Evolutionary conservation across 2,888 invertebrate species (phyloP), one percentile per base, ranked within the genome.

Genomic region (Hyposoter didymator): DNA sequence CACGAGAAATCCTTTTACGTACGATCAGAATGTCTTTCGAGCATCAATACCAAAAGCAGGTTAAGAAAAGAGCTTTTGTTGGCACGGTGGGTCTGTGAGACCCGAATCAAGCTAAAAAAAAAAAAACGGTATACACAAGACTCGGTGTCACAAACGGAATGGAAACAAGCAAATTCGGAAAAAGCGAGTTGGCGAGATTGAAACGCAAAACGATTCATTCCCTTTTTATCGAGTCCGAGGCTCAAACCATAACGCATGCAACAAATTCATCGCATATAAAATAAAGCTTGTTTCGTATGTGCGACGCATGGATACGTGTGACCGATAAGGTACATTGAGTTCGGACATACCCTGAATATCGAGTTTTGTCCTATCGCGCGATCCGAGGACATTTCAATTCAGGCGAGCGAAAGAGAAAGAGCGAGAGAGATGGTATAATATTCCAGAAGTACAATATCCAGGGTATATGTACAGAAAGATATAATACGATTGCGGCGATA

Each of bases 311-410:
- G 45, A 55, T 43, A 66, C 52, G n/a, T 59, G 47, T 79, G 66
- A 72, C 55, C 70, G 70, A 72, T 74, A 64, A 49, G 72, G 22
- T 74, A 64, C 59, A 78, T 70, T 28, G 52, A 59, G 39, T 67
- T 43, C n/a, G 12, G 55, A 52, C 22, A 70, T 49, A 64, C 52
- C 64, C 47, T 67, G 75, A 78, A 82, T 79, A 85, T 85, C 79
- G 74, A 45, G 35, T 82, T 73, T 66, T 67, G 75, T 79, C 78
- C 79, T 64, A 78, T 82, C 82, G 72, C 78, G 82, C 75, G 82
- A 79, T 28, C 66, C 39, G 47, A 59, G 49, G 75, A 70, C 78
- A 82, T 85, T 82, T 85, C 83, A 85, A 76, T 83, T 75, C 43
- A 17, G 66, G 66, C 22, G 10, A 22, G 59, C 49, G 59, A 70